Conservation (phyloP, 1,140 invertebrate genomes). For the Drosophila jambulina region DNA sequence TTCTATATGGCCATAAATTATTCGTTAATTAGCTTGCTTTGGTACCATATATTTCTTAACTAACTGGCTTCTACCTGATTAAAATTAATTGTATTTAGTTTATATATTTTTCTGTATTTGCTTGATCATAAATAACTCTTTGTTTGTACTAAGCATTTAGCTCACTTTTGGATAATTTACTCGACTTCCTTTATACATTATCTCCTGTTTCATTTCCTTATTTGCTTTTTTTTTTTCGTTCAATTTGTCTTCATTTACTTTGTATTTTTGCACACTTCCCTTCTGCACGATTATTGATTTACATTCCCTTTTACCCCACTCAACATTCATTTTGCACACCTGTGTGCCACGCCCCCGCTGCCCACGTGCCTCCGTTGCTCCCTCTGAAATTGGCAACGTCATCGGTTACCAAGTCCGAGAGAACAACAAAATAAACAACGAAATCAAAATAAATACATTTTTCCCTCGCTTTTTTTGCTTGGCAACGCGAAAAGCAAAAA, state of each 20-base stretch:
- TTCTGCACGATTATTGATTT: conserved; percentile 58
- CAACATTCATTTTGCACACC: conserved; percentile 67
- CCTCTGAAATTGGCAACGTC: conserved; percentile 24
- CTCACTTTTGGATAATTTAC: neutral
- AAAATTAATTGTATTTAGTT: conserved; percentile 1
- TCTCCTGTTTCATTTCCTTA: conserved; percentile 12
- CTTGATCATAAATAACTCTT: neutral
- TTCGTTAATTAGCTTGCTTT: neutral
- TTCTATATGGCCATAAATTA: conserved; percentile 2
- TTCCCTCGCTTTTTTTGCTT: conserved; percentile 47
- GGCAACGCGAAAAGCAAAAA: conserved; percentile 53
- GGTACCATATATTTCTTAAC: neutral
- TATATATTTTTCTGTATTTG: neutral
- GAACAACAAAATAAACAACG: conserved; percentile 46
- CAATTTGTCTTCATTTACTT: conserved; percentile 67
- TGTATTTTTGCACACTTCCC: conserved; percentile 51
- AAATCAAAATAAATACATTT: conserved; percentile 44
- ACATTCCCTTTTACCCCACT: conserved; percentile 50
- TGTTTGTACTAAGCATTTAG: neutral
- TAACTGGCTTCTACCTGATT: neutral
- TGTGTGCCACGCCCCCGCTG: conserved; percentile 41
- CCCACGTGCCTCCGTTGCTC: conserved; percentile 1
- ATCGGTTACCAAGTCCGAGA: conserved; percentile 45
- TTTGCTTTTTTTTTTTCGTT: conserved; percentile 28
- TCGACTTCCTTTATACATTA: neutral